A percentile compares a stretch with the other conserved stretches of the same genome.
Evolutionary conservation across 2,888 invertebrate species (phyloP).

Genomic region (Pherbina coryleti): DNA sequence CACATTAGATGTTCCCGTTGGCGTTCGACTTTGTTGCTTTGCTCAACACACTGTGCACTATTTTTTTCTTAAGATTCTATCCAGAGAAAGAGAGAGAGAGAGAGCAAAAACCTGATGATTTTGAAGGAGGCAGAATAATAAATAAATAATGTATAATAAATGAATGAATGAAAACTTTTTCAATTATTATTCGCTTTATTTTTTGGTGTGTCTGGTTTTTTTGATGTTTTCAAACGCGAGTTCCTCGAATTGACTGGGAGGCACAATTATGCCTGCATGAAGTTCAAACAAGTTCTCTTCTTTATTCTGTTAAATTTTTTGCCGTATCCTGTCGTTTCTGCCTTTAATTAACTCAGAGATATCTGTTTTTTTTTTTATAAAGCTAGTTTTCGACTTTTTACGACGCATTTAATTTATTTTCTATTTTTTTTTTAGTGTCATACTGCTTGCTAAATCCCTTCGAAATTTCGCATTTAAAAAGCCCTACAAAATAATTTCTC

Average conservation of each 20-base stretch:
- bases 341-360: too few species aligned
- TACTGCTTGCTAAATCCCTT: too few species aligned
- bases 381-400: neutral
- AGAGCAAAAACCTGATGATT: too few species aligned
- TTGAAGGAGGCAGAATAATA: too few species aligned
- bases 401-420: neutral
- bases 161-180: neutral
- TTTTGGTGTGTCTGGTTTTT: neutral
- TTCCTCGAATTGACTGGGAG: neutral
- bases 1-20: conserved; percentile 30
- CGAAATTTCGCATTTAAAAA: too few species aligned
- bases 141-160: too few species aligned
- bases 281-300: neutral
- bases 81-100: too few species aligned
- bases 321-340: too few species aligned
- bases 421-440: too few species aligned
- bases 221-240: neutral
- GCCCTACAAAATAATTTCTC: too few species aligned
- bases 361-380: neutral
- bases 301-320: neutral
- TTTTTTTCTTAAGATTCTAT: neutral
- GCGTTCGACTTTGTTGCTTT: conserved; percentile 8
- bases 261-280: neutral
- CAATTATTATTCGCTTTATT: neutral
- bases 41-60: neutral